Evolutionary conservation across 2,888 invertebrate species (phyloP), one percentile per base, ranked within the genome.

Genomic region (Netelia virgata): DNA sequence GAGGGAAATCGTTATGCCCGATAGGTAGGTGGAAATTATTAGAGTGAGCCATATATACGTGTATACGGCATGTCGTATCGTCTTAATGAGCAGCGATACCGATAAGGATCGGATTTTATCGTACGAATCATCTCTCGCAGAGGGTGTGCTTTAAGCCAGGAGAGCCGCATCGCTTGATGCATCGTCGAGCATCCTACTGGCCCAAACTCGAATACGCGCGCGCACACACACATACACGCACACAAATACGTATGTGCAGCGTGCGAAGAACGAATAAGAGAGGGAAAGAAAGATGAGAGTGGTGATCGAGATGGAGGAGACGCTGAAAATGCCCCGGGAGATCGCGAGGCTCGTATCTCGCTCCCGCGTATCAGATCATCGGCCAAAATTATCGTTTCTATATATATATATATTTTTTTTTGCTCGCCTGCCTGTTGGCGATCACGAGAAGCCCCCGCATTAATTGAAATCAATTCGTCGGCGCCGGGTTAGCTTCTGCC

Each of bases 381-480:
- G 75, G 86, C 64, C 84, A 80, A 83, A 85, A 84, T 78, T 59
- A 73, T 70, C 59, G 61, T 36, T 41, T 41, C 63, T 18, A 16
- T 36, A 18, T 11, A 14, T 14, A 18, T 28, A 20, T 18, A 61
- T 50, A 78, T 23, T n/a, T n/a, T 23, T n/a, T n/a, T 5, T 43
- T 50, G 68, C n/a, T 80, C 41, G 53, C 20, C 61, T 68, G 20
- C 14, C 68, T 61, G 74, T 69, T 66, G 66, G 79, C 75, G 50
- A 72, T 64, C 59, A 47, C 75, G 75, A 75, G 36, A 70, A 80
- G 61, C 69, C 57, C 57, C 69, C 57, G 76, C 85, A 84, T 87
- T 89, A 89, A 90, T 89, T 90, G 89, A 90, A 90, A 90, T 89
- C 85, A 88, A 89, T 90, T 90, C 86, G 68, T 84, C 69, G 88